phyloP scores from a whole-genome alignment of 2,113 vertebrate genomes.

The Petrocephalus zakoni region DNA sequence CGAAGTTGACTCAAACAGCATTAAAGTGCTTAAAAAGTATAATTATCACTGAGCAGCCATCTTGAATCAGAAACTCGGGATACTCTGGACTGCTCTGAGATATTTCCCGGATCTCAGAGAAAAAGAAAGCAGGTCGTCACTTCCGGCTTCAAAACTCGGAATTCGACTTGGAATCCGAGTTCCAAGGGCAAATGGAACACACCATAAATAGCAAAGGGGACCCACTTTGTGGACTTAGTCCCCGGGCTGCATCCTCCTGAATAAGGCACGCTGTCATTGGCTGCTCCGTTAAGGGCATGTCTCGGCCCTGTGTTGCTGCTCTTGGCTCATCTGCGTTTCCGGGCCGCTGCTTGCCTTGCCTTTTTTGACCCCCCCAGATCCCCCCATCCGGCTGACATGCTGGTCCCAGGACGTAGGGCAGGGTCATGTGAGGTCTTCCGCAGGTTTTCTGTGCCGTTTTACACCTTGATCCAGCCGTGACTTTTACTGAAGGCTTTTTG shows the following conservation, averaged over 20 bases:
- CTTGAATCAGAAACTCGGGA: no score
- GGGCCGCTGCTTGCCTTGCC: background rate
- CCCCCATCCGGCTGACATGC: background rate
- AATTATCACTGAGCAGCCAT: no score
- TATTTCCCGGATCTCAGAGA: no score
- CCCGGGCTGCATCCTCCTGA: background rate
- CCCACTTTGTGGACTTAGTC: background rate
- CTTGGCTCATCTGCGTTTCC: background rate
- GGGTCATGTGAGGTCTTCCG: background rate
- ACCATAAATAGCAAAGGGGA: background rate
- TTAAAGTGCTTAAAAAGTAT: no score
- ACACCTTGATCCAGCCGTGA: background rate
- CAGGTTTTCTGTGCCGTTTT: background rate
- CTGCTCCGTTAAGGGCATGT: background rate
- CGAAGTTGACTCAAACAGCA: no score
- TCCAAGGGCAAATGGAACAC: no score
- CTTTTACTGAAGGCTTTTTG: background rate
- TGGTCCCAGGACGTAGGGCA: background rate
- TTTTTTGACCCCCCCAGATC: constrained; percentile 42
- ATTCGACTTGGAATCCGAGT: no score
- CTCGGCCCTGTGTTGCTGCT: background rate
- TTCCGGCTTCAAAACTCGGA: no score
- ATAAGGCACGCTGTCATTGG: background rate
- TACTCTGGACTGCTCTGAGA: no score
- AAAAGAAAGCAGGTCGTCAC: no score